A percentile compares a stretch with the other conserved stretches of the same genome.
Evolutionary conservation across 2,888 invertebrate genomes (phyloP).

Genomic region (Temnothorax ravouxi): DNA sequence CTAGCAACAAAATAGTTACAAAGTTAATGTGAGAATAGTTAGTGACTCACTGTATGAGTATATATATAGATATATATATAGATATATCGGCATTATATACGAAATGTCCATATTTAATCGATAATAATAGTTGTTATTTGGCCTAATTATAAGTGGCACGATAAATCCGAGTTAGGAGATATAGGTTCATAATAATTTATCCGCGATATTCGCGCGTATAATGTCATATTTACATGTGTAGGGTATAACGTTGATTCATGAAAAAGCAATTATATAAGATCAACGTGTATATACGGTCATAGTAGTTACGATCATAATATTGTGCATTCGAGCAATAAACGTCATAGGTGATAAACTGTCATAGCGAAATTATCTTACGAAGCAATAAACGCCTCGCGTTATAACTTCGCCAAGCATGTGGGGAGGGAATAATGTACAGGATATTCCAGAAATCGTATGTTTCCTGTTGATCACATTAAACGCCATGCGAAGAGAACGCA

Average conservation of each 20-base stretch:
- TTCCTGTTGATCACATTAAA: slow-evolving; percentile 7
- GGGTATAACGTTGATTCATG: not conserved
- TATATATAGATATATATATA: too few relatives aligned
- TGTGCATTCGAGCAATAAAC: not conserved
- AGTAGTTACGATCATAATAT: slow-evolving; percentile 7
- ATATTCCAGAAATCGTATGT: slow-evolving; percentile 11
- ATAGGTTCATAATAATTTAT: slow-evolving; percentile 17
- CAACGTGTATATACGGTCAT: not conserved
- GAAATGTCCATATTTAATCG: not conserved
- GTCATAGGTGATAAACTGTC: slow-evolving; percentile 17
- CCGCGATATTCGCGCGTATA: not conserved
- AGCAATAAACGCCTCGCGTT: slow-evolving; percentile 8
- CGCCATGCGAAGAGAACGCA: not conserved
- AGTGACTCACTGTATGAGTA: too few relatives aligned
- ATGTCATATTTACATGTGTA: not conserved
- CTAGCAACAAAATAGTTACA: too few relatives aligned
- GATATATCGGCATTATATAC: not conserved
- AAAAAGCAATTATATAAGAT: slow-evolving; percentile 25
- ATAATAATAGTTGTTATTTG: slow-evolving; percentile 1
- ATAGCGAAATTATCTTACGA: slow-evolving; percentile 15
- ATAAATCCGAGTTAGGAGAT: slow-evolving; percentile 4
- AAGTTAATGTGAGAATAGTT: too few relatives aligned
- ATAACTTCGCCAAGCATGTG: not conserved
- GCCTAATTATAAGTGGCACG: not conserved
- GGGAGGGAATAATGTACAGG: not conserved